Evolutionary conservation across 2,113 vertebrate genomes (phyloP).

Genomic region (Motacilla alba): DNA sequence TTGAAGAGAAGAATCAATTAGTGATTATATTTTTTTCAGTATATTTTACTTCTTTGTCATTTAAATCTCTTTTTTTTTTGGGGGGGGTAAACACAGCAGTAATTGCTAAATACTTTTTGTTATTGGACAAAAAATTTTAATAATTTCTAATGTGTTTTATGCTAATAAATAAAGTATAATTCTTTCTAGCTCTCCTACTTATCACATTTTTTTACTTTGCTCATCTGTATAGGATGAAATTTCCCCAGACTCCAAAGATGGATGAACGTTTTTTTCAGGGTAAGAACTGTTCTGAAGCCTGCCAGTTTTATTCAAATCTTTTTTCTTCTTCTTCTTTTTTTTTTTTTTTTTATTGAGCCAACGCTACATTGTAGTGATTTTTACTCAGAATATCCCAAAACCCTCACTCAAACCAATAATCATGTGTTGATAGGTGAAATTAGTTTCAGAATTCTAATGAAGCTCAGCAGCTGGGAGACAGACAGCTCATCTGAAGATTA

Average conservation of each 20-base stretch:
- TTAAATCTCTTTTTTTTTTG: neutral
- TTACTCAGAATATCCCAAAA: constrained; percentile 64
- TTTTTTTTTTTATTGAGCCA: constrained; percentile 36
- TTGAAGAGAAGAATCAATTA: neutral
- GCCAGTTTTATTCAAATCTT: neutral
- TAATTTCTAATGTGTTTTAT: neutral
- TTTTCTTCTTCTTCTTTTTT: neutral
- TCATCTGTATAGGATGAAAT: neutral
- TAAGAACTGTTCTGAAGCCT: constrained; percentile 56
- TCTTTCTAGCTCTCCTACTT: neutral
- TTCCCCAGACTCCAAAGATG: neutral
- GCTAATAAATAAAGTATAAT: neutral
- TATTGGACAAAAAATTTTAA: neutral
- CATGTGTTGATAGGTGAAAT: constrained; percentile 80
- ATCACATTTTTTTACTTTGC: neutral
- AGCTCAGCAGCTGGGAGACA: constrained; percentile 81
- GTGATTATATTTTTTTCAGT: neutral
- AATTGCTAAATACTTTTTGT: neutral
- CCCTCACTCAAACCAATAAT: constrained; percentile 76
- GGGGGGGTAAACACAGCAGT: neutral
- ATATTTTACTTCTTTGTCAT: neutral
- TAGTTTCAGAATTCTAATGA: constrained; percentile 82
- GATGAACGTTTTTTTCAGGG: constrained; percentile 28
- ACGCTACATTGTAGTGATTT: constrained; percentile 62
- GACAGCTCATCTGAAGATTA: constrained; percentile 89